A percentile compares a stretch with the other conserved stretches of the same genome.
Evolutionary conservation across 1,140 invertebrate species (phyloP).

Genomic region (Mizuhopecten yessoensis): DNA sequence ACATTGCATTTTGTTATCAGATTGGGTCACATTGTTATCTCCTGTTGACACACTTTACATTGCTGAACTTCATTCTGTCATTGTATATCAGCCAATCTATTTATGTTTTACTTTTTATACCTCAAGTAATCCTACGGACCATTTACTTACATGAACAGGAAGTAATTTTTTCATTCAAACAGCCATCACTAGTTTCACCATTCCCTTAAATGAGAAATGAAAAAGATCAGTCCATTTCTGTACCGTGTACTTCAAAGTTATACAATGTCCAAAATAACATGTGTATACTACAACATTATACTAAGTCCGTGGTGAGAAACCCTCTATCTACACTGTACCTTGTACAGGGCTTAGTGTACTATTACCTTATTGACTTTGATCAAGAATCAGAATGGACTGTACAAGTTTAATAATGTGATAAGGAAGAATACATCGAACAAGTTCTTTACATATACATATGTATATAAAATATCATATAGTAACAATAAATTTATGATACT

Average conservation of each 20-base stretch:
- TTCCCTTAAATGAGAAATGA: too few relatives aligned
- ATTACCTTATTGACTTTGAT: background rate
- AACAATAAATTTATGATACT: background rate
- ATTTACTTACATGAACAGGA: constrained; percentile 16
- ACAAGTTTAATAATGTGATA: background rate
- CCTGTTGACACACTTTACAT: background rate
- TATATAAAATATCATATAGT: background rate
- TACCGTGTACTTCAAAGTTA: background rate
- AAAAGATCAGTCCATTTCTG: too few relatives aligned
- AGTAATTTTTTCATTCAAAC: too few relatives aligned
- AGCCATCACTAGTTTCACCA: too few relatives aligned
- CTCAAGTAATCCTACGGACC: constrained; percentile 2
- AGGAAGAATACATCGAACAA: background rate
- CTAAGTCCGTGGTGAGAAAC: too few relatives aligned
- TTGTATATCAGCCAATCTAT: background rate
- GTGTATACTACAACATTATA: background rate
- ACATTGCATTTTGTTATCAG: background rate
- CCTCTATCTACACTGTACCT: background rate
- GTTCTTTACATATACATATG: background rate
- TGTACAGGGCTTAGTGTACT: background rate
- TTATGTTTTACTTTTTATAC: background rate
- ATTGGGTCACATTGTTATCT: background rate
- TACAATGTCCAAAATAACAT: background rate
- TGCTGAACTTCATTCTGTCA: background rate
- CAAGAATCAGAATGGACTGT: background rate